These are phyloP conservation scores for Psettodes erumei DNA, from an alignment of 2,113 vertebrate species.

Conservation along the genomic window DNA sequence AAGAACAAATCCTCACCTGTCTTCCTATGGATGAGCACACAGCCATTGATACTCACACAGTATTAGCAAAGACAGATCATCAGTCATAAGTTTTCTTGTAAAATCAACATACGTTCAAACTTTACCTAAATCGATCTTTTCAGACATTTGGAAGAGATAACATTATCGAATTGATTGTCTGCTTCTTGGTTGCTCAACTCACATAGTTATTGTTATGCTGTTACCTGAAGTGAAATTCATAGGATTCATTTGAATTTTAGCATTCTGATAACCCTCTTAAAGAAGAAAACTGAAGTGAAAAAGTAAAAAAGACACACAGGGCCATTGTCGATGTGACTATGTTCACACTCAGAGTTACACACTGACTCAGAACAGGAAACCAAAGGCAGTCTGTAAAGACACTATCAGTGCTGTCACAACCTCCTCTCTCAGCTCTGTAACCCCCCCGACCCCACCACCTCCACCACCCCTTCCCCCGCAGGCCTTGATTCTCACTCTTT, in stretches of 20 bases:
- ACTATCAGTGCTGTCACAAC: constrained; percentile 71
- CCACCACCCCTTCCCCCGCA: constrained; percentile 11
- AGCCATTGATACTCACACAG: neutral
- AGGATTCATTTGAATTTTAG: too few species aligned
- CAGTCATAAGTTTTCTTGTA: neutral
- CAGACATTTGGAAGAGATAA: neutral
- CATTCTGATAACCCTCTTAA: constrained; percentile 8
- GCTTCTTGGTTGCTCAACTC: neutral
- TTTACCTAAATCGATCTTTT: neutral
- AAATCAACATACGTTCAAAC: neutral
- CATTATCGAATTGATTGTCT: too few species aligned
- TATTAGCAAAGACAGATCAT: neutral
- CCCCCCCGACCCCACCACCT: neutral
- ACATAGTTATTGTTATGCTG: too few species aligned
- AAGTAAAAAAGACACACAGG: neutral
- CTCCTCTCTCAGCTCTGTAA: constrained; percentile 24
- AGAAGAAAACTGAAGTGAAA: neutral
- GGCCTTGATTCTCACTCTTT: constrained; percentile 62
- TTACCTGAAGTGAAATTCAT: neutral
- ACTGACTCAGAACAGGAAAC: constrained; percentile 80
- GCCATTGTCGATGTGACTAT: constrained; percentile 1
- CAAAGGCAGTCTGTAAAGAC: constrained; percentile 55
- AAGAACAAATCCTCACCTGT: neutral
- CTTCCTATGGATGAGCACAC: neutral
- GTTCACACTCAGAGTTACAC: constrained; percentile 29